Conservation (phyloP, 53 echinoderm and acorn worm genomes). For the Antedon mediterranea region DNA sequence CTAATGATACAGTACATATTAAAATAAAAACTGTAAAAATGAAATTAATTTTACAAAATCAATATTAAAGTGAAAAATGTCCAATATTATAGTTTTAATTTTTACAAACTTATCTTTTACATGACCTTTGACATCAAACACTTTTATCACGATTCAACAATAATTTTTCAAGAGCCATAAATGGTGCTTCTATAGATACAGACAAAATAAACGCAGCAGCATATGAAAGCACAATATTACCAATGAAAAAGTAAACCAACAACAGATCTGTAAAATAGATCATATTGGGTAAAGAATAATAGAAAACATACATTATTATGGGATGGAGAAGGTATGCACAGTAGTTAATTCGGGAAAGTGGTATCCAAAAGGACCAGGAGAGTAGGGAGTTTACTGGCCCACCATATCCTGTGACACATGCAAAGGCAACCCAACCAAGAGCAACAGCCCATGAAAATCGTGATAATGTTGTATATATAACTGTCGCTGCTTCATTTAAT, state of each 20-base stretch:
- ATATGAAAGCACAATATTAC: constrained; percentile 40
- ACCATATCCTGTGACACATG: constrained; percentile 31
- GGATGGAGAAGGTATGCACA: constrained; percentile 37
- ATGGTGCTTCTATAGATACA: constrained; percentile 42
- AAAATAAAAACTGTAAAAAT: too few relatives aligned
- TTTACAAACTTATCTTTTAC: too few relatives aligned
- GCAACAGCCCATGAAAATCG: constrained; percentile 20
- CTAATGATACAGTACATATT: too few relatives aligned
- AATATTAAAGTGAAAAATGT: too few relatives aligned
- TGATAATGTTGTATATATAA: constrained; percentile 10
- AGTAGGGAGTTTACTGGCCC: constrained; percentile 35
- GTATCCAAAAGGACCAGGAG: constrained; percentile 39
- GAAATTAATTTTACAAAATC: too few relatives aligned
- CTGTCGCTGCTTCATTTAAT: constrained; percentile 6
- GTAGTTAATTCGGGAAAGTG: constrained; percentile 36
- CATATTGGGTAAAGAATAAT: neutral
- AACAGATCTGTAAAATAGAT: neutral
- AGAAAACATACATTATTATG: constrained; percentile 8
- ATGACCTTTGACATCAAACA: too few relatives aligned
- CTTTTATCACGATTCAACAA: neutral
- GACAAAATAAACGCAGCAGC: constrained; percentile 37
- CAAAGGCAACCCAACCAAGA: constrained; percentile 31
- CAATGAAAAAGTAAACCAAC: constrained; percentile 33
- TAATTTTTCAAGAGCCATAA: constrained; percentile 42
- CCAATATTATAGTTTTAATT: too few relatives aligned